These are phyloP conservation scores for Patella vulgata DNA, from an alignment of 1,140 invertebrate species.

Conservation along the genomic window DNA sequence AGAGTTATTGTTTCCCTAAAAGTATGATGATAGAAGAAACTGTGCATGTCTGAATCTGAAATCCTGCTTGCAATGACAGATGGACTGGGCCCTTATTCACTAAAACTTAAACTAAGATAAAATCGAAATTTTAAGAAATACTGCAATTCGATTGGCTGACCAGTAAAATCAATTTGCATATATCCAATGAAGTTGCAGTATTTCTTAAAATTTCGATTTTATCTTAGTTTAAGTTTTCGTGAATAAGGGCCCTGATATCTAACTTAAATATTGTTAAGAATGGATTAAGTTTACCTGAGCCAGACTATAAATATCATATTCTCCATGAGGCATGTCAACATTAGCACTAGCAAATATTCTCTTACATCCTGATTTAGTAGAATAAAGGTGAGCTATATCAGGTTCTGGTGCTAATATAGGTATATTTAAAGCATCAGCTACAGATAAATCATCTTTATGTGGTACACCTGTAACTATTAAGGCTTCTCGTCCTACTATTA, in stretches of 20 bases:
- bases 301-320: slow-evolving; percentile 65
- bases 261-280: not conserved
- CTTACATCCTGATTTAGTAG: slow-evolving; percentile 66
- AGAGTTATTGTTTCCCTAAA: too few relatives aligned
- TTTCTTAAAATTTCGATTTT: too few relatives aligned
- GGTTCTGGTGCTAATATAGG: slow-evolving; percentile 64
- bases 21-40: not conserved
- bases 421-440: slow-evolving; percentile 61
- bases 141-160: too few relatives aligned
- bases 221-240: too few relatives aligned
- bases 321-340: slow-evolving; percentile 61
- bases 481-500: slow-evolving; percentile 63
- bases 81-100: too few relatives aligned
- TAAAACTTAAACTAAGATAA: too few relatives aligned
- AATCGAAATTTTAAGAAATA: too few relatives aligned
- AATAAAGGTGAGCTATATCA: slow-evolving; percentile 62
- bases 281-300: slow-evolving; percentile 51
- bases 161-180: too few relatives aligned
- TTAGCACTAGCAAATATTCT: slow-evolving; percentile 64
- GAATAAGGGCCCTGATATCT: too few relatives aligned
- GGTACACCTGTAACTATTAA: slow-evolving; percentile 64
- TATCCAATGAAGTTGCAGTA: too few relatives aligned
- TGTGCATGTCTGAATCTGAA: not conserved
- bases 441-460: slow-evolving; percentile 62
- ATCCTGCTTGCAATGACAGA: too few relatives aligned